Evolutionary conservation across 2,797 vertebrate genomes (phyloP), one percentile per base, ranked within the genome.

Genomic region (Myripristis jacobus): DNA sequence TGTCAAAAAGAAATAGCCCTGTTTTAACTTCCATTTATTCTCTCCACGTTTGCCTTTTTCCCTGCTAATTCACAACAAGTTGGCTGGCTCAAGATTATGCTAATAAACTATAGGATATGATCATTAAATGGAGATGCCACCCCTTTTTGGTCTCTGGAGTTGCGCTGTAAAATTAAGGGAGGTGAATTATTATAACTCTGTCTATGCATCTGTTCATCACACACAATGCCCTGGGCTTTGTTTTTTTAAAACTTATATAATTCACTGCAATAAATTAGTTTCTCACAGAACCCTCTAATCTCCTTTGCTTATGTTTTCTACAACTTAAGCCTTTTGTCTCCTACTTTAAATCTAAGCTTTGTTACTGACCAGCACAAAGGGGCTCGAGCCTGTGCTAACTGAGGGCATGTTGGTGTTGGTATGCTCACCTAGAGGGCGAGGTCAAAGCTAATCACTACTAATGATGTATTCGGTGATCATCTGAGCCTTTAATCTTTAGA

Each of bases 41-140:
- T 86, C 83, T 76, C 75, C 71, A 74, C 79, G 78, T 88, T 84
- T 87, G 81, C 77, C 66, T 83, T 64, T 66, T 67, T 85, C 61
- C 52, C 53, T 57, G 66, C 29, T 56, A 51, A 77, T 54, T 70
- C 43, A 36, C 47, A 47, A 48, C 43, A 24, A 29, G 47, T 29
- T 61, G 43, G 77, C 51, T 60, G 53, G 34, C 34, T 59, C 50
- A 79, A 54, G 54, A 66, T 62, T 83, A 74, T 66, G 83, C 88
- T 84, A 87, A 67, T 21, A 66, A 75, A 61, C 61, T 53, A 69
- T 38, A 66, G 36, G 38, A 73, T 66, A 69, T 51, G 24, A 68
- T 63, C 34, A 57, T 68, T 70, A 29, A 44, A 61, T 18, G 10
- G 50, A 83, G 60, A 43, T 19, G 19, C 44, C 19, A 21, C n/a